Conservation (phyloP, 23 tunicate genomes). For the Phallusia fumigata region DNA sequence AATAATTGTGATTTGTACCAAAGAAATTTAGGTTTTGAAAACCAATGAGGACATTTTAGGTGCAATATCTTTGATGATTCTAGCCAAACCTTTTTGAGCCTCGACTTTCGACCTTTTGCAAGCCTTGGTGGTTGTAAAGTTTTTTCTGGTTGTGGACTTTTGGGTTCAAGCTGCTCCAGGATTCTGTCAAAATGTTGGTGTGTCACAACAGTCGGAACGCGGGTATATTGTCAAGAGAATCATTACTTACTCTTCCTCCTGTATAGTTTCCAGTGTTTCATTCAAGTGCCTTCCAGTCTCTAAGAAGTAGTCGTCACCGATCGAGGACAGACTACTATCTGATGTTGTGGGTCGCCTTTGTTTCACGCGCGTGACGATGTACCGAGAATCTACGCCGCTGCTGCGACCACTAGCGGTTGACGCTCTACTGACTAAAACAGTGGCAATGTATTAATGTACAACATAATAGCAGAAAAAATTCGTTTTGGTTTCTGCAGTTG, state of each 20-base stretch:
- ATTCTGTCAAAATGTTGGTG: neutral
- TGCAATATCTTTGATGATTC: no score
- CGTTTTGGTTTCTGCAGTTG: no score
- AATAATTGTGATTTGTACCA: no score
- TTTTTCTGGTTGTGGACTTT: neutral
- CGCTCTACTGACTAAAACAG: slow-evolving; percentile 26
- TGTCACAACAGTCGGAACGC: no score
- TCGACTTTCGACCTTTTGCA: neutral
- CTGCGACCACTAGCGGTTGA: slow-evolving; percentile 57
- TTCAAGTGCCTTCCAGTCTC: slow-evolving; percentile 50
- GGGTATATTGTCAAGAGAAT: no score
- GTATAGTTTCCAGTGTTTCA: slow-evolving; percentile 62
- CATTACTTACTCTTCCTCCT: slow-evolving; percentile 70
- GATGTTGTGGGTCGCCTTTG: slow-evolving; percentile 26
- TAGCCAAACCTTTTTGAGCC: neutral
- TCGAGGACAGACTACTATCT: slow-evolving; percentile 29
- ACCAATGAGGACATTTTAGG: no score
- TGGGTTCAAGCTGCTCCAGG: neutral
- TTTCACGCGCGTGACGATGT: neutral
- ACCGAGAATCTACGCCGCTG: neutral
- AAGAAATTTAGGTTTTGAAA: no score
- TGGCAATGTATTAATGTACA: no score
- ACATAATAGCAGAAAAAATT: no score
- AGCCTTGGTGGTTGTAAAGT: neutral
- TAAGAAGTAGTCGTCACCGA: slow-evolving; percentile 39